Percentiles rank a stretch among this genome's conserved stretches.
phyloP scores from a whole-genome alignment of 2,113 vertebrate species.

The Spermophilus dauricus region DNA sequence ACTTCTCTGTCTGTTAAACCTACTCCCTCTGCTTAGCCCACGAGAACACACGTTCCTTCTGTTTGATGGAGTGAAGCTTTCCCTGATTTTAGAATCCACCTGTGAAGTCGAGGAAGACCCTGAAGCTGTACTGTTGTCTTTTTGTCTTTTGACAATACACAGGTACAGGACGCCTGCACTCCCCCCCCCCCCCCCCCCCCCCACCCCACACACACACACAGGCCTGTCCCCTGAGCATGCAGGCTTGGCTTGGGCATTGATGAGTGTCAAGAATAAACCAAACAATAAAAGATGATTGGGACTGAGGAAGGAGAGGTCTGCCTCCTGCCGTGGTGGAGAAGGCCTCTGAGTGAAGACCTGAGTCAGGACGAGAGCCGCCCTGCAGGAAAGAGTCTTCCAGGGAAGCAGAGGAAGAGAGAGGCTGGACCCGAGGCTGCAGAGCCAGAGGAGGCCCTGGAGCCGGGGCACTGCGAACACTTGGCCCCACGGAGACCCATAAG shows the following conservation, averaged over 20 bases:
- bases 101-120: too few relatives aligned
- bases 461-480: rapidly evolving
- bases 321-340: neutral
- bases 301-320: neutral
- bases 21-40: neutral
- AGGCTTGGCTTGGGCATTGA: neutral
- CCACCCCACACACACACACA: too few relatives aligned
- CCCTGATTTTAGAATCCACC: neutral
- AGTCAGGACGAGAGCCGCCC: neutral
- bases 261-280: neutral
- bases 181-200: too few relatives aligned
- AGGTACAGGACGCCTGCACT: neutral
- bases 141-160: neutral
- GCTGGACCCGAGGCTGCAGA: too few relatives aligned
- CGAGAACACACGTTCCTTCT: neutral
- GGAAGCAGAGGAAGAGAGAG: neutral
- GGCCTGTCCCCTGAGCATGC: rapidly evolving
- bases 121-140: neutral
- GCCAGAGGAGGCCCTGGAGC: neutral
- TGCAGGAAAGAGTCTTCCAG: neutral
- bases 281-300: neutral
- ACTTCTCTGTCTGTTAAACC: neutral
- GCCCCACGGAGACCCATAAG: neutral
- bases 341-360: neutral
- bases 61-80: neutral